A percentile compares a stretch with the other conserved stretches of the same genome.
These are phyloP conservation scores for Drosophila monieri DNA, from an alignment of 2,888 invertebrate species.

Conservation along the genomic window DNA sequence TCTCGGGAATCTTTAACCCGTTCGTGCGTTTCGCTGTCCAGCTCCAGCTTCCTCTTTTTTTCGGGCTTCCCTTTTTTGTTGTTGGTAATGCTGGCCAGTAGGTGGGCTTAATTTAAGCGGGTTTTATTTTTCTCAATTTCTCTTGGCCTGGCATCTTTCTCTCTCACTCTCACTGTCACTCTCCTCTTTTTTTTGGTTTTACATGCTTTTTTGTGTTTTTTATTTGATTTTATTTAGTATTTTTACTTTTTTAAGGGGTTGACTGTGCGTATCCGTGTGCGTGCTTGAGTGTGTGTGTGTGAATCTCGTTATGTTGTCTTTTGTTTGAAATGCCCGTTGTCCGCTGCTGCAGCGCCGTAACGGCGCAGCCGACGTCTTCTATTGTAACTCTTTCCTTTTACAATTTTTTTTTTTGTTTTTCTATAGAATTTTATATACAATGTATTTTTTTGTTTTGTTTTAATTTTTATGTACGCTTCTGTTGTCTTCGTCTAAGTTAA, in stretches of 20 bases:
- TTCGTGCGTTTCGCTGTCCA: conserved; percentile 67
- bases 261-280: conserved; percentile 19
- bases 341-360: conserved; percentile 57
- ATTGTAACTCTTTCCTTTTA: conserved; percentile 67
- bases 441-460: conserved; percentile 42
- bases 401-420: conserved; percentile 40
- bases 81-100: conserved; percentile 38
- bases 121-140: conserved; percentile 80
- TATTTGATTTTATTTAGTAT: conserved; percentile 67
- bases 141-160: conserved; percentile 53
- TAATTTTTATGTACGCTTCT: conserved; percentile 9
- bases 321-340: conserved; percentile 72
- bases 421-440: conserved; percentile 61
- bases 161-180: background rate
- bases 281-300: conserved; percentile 53
- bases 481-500: conserved; percentile 54
- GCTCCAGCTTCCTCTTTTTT: conserved; percentile 66
- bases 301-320: conserved; percentile 77
- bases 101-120: conserved; percentile 79
- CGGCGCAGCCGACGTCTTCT: conserved; percentile 38
- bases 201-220: conserved; percentile 59
- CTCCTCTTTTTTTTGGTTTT: conserved; percentile 16
- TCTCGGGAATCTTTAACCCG: conserved; percentile 68
- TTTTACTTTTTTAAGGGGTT: conserved; percentile 53
- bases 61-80: conserved; percentile 32